Base-by-base conservation (phyloP, 1,140 invertebrate genomes). In the Ephestia elutella region DNA sequence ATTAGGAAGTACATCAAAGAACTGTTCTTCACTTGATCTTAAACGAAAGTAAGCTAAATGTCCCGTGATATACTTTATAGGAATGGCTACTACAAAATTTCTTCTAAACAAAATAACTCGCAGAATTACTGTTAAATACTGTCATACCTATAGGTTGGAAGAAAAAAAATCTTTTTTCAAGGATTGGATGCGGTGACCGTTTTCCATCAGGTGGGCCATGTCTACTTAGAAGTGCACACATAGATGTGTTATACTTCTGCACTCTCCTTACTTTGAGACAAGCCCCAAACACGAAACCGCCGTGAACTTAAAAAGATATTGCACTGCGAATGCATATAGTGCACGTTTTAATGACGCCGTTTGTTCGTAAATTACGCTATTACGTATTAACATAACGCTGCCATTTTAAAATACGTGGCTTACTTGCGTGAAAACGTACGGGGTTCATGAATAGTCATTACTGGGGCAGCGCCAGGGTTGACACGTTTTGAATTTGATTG, bases 391-490 rank as follows among this genome's bases (percentile, higher is more conserved):
- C 19, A 53, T 53, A 53, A 25, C 5, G 13, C n/a, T n/a, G 13
- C 38, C 13, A 15, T 44, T 55, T 51, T 58, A 58, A 58, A 58
- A 51, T 58, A 58, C 28, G 49, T 35, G n/a, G 50, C 13, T 58
- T 51, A 50, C 17, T 38, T 58, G 49, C 44, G 20, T 57, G 20
- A 9, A 32, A 30, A 49, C 32, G 50, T 25, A 51, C 49, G 15
- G 20, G 19, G 28, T 21, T 51, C 56, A 58, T 58, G 56, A 58
- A 58, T 58, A 58, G 18, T 50, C 32, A 58, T 2, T 18, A 51
- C n/a, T 49, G 15, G 56, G 25, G 21, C 5, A n/a, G 9, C 13
- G 11, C 7, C 21, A 53, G 50, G 50, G 50, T 53, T 25, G 50
- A 9, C 19, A 53, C 50, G 25, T 8, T 32, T 32, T 10, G 11